Base-by-base conservation (phyloP, 2,888 invertebrate species). In the Hirtodrosophila histrioides region DNA sequence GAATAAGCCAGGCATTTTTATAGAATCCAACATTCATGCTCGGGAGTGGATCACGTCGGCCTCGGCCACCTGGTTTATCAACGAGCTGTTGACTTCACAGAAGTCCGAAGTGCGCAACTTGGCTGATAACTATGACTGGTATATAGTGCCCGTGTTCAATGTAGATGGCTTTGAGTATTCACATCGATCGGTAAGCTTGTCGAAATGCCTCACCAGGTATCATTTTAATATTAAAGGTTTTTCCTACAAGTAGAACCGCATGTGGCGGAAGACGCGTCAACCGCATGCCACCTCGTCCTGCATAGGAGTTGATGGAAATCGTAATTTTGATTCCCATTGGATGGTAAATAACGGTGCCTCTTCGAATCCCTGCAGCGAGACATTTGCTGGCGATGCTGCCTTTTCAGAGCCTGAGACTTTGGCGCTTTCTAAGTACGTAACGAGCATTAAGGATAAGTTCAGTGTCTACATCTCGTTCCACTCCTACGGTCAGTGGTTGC, bases 11-110 rank as follows among this genome's bases (percentile, higher is more conserved):
- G 93, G 92, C 12, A 93, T 94, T 9, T 94, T 95, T 90, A 92
- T 95, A 10, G 95, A 95, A 92, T 93, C 93, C 37, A 94, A 94
- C 49, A 93, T 94, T 36, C 94, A 94, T 81, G 92, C 94, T 0
- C 92, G 95, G 40, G 95, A 96, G 91, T 95, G 95, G 95, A 95
- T 95, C 24, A 93, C 95, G 0, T 94, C 95, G 0, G 95, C 95
- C 0, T 94, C 94, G 0, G 94, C 94, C 0, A 94, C 94, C 0
- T 95, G 94, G 91, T 93, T 96, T 48, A 93, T 96, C 27, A 94
- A 95, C 74, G 93, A 95, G 89, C 90, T 96, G 11, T 89, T 96
- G n/a, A 94, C 93, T 0, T 94, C 94, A 37, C 86, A 88, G 1
- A 93, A 95, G 69, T 75, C 92, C 1, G 91, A 91, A 31, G 92